Evolutionary conservation across 1,140 invertebrate genomes (phyloP), one percentile per base, ranked within the genome.

Genomic region (Copidosoma floridanum): DNA sequence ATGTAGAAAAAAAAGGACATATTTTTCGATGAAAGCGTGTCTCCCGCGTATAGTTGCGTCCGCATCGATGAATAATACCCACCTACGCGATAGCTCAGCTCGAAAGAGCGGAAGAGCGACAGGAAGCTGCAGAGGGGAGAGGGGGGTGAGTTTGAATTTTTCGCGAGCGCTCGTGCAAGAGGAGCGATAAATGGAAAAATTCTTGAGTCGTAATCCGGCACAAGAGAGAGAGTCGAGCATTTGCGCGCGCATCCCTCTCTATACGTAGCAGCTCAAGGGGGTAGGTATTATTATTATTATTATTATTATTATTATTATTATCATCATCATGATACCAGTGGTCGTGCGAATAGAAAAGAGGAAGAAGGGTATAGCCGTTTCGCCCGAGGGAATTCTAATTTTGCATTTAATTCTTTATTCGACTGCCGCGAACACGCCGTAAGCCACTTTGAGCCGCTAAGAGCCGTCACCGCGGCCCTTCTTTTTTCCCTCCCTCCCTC

Each of bases 151-250:
- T 38, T 44, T 32, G 54, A 57, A 74, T 76, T 77, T 77, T 71
- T 75, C 71, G 72, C 70, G 75, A 70, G 75, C 77, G 71, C 68
- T 77, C 74, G 74, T 76, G 73, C 74, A 75, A 73, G 71, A 73
- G 65, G 63, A 69, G 69, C 75, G 75, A 77, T 79, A 80, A 80
- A 78, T 79, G 78, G 76, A 76, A 78, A 78, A 80, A 80, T 80
- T 80, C 78, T 78, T 75, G 69, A 73, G 73, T 76, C 71, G 76
- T 77, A 76, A 76, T 79, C 69, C 70, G 63, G 67, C 63, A 64
- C 63, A 66, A 69, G n/a, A 68, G 65, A 62, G 65, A 24, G 52
- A 27, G 32, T 43, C 7, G 5, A 41, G 18, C 40, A 37, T 41
- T n/a, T 3, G 48, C 48, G 1, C 23, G 10, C 12, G 21, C 37